These are phyloP conservation scores for Punctoribates punctum DNA, from an alignment of 2,888 invertebrate species.

Conservation along the genomic window DNA sequence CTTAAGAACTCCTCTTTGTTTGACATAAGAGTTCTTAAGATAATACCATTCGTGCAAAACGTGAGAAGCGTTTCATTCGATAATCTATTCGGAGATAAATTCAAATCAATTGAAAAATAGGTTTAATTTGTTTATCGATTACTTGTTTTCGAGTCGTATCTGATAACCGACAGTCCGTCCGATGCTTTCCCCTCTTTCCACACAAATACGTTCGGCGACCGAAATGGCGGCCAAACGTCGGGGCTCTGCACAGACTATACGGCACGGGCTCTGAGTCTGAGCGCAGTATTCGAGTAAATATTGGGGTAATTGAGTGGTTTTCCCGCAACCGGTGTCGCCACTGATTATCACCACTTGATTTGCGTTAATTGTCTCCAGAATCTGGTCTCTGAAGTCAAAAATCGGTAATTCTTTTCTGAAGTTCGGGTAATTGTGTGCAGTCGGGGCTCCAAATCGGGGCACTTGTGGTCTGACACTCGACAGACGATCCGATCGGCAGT, in stretches of 20 bases:
- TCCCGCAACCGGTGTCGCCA: slow-evolving; percentile 83
- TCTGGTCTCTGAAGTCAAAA: background rate
- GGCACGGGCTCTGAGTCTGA: slow-evolving; percentile 61
- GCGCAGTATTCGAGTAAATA: slow-evolving; percentile 72
- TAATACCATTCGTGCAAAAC: slow-evolving; percentile 84
- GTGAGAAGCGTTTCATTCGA: slow-evolving; percentile 75
- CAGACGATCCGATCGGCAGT: slow-evolving; percentile 63
- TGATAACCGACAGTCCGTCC: slow-evolving; percentile 80
- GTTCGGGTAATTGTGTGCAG: slow-evolving; percentile 50
- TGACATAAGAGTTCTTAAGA: slow-evolving; percentile 80
- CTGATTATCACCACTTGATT: slow-evolving; percentile 62
- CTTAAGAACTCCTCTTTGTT: slow-evolving; percentile 59
- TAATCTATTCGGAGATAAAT: slow-evolving; percentile 57
- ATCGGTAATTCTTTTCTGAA: slow-evolving; percentile 58
- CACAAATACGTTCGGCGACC: slow-evolving; percentile 82
- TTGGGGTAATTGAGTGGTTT: slow-evolving; percentile 91
- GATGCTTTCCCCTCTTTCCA: slow-evolving; percentile 74
- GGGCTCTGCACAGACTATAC: slow-evolving; percentile 91
- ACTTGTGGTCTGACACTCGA: slow-evolving; percentile 67
- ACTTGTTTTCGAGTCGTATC: slow-evolving; percentile 79
- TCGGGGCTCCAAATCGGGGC: slow-evolving; percentile 51
- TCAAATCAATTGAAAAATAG: background rate
- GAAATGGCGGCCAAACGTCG: slow-evolving; percentile 83
- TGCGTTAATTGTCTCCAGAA: background rate
- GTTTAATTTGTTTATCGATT: background rate